Evolutionary conservation across 2,797 vertebrate species (phyloP).

Genomic region (Gephyroberyx darwinii): DNA sequence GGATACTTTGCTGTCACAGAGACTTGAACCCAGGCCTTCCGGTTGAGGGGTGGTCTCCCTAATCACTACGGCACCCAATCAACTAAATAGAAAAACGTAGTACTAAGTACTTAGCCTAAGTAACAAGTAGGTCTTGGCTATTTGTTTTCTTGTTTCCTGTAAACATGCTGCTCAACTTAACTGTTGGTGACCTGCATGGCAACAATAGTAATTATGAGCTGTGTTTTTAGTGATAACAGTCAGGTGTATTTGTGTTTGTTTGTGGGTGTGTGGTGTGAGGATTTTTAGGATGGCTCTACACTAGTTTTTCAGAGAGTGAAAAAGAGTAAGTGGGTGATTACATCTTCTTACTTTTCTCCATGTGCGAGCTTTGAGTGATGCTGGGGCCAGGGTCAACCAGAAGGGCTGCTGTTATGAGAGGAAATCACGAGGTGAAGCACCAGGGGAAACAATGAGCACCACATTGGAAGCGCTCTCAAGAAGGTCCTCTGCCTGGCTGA

Average conservation of each 20-base stretch:
- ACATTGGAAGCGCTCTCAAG: slow-evolving; percentile 60
- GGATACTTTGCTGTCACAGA: not conserved
- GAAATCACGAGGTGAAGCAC: slow-evolving; percentile 67
- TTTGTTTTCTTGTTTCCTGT: slow-evolving; percentile 22
- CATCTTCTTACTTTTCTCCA: slow-evolving; percentile 33
- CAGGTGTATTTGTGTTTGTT: slow-evolving; percentile 33
- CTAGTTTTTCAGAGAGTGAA: not conserved
- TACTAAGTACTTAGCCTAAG: not conserved
- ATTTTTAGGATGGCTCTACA: not conserved
- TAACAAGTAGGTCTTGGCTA: slow-evolving; percentile 5
- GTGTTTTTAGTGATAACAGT: slow-evolving; percentile 63
- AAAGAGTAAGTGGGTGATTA: slow-evolving; percentile 25
- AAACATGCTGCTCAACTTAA: slow-evolving; percentile 35
- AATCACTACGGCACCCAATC: not conserved
- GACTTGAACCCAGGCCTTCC: not conserved
- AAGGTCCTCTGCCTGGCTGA: slow-evolving; percentile 56
- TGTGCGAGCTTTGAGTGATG: slow-evolving; percentile 38
- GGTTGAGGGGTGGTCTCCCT: slow-evolving; percentile 8
- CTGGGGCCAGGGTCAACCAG: slow-evolving; percentile 57
- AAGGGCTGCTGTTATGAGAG: slow-evolving; percentile 53
- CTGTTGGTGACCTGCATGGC: slow-evolving; percentile 40
- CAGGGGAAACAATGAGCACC: slow-evolving; percentile 59
- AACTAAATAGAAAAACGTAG: slow-evolving; percentile 13
- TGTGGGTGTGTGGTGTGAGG: slow-evolving; percentile 7
- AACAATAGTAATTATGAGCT: slow-evolving; percentile 36